phyloP scores from a whole-genome alignment of 2,888 invertebrate species.

The Drosophila borborema region DNA sequence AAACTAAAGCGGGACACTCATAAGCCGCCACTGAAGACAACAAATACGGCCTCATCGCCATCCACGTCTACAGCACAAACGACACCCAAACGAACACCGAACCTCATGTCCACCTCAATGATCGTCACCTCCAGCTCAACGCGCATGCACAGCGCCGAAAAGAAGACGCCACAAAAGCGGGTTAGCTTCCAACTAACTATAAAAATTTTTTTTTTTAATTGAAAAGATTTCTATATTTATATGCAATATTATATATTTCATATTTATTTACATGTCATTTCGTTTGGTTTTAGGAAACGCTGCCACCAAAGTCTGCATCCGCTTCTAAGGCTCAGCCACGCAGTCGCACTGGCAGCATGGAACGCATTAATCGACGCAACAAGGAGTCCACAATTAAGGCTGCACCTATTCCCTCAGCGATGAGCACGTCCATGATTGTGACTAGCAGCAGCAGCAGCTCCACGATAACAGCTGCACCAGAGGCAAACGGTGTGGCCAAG shows the following conservation, averaged over 20 bases:
- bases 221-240: background rate
- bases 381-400: slow-evolving; percentile 56
- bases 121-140: slow-evolving; percentile 82
- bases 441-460: slow-evolving; percentile 42
- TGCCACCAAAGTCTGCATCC: slow-evolving; percentile 66
- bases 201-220: background rate
- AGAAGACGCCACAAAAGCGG: slow-evolving; percentile 82
- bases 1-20: slow-evolving; percentile 84
- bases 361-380: slow-evolving; percentile 61
- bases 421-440: slow-evolving; percentile 78
- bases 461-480: slow-evolving; percentile 23
- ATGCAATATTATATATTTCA: background rate
- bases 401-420: slow-evolving; percentile 54
- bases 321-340: slow-evolving; percentile 64
- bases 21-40: slow-evolving; percentile 85
- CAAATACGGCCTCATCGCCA: slow-evolving; percentile 72
- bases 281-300: slow-evolving; percentile 61
- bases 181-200: slow-evolving; percentile 55
- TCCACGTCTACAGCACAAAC: slow-evolving; percentile 83
- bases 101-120: slow-evolving; percentile 83
- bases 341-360: slow-evolving; percentile 66
- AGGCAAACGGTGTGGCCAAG: slow-evolving; percentile 60
- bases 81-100: slow-evolving; percentile 85
- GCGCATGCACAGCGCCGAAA: slow-evolving; percentile 82
- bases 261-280: background rate